phyloP scores from a whole-genome alignment of 92 coral and sea anemone genomes.

The Epizoanthus scotinus region DNA sequence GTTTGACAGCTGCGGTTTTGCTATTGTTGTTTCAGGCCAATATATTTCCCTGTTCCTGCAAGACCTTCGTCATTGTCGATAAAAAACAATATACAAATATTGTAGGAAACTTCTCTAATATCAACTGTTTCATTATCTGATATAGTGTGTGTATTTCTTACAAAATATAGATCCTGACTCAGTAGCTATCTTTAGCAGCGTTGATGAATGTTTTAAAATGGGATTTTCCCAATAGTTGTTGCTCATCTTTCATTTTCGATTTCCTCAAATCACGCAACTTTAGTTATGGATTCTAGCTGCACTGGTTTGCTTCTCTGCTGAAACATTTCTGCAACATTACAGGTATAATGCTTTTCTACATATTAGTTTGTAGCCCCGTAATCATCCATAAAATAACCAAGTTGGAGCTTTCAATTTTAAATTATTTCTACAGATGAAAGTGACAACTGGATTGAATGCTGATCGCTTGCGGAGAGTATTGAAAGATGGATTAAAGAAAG shows the following conservation, averaged over 20 bases:
- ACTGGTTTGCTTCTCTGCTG: constrained; percentile 55
- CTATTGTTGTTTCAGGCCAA: constrained; percentile 6
- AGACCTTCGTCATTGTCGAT: constrained; percentile 10
- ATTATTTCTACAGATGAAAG: constrained; percentile 69
- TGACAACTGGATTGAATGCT: constrained; percentile 81
- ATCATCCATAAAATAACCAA: too few relatives aligned
- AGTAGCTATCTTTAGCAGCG: constrained; percentile 3
- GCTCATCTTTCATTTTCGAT: constrained; percentile 19
- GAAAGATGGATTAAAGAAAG: constrained; percentile 82
- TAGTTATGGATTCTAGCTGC: constrained; percentile 59
- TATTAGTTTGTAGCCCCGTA: too few relatives aligned
- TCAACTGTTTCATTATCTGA: not conserved
- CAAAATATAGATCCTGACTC: not conserved
- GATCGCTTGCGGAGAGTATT: constrained; percentile 81
- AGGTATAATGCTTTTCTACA: constrained; percentile 18
- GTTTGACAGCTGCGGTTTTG: constrained; percentile 23
- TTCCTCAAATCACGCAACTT: not conserved
- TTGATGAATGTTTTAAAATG: not conserved
- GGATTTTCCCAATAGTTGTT: constrained; percentile 36
- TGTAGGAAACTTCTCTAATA: constrained; percentile 12
- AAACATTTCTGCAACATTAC: constrained; percentile 52
- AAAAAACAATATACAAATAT: constrained; percentile 19
- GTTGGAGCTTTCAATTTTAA: not conserved
- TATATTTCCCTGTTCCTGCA: not conserved
- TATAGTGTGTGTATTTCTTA: not conserved